These are phyloP conservation scores for Phyto melanocephala DNA, from an alignment of 2,888 invertebrate species.

Conservation along the genomic window DNA sequence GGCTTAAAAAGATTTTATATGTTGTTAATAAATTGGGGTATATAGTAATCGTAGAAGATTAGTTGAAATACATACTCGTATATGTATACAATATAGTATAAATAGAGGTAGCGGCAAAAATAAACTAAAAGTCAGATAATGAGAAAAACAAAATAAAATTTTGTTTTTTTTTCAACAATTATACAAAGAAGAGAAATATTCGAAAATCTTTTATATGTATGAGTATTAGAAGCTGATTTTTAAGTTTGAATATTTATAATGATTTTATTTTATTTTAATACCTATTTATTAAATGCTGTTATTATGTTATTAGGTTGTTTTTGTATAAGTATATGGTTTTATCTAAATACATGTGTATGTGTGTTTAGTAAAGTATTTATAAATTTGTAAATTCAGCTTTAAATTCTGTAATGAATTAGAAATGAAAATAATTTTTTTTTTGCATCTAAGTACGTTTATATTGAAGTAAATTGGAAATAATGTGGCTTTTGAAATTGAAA, in stretches of 20 bases:
- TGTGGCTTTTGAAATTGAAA: background rate
- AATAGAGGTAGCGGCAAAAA: conserved; percentile 50
- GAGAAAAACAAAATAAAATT: too few species aligned
- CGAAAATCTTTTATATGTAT: too few species aligned
- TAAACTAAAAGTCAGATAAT: background rate
- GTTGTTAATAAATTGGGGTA: conserved; percentile 45
- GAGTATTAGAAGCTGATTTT: conserved; percentile 12
- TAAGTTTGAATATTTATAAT: background rate
- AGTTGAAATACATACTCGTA: background rate
- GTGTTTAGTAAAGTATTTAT: conserved; percentile 18
- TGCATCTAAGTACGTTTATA: background rate
- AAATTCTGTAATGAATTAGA: conserved; percentile 5
- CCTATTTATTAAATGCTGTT: background rate
- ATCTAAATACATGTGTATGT: conserved; percentile 9
- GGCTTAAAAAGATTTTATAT: conserved; percentile 3
- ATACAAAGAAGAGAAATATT: too few species aligned
- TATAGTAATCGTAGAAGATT: too few species aligned
- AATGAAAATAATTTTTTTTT: background rate
- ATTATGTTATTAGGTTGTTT: background rate
- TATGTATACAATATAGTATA: too few species aligned
- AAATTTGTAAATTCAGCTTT: conserved; percentile 59
- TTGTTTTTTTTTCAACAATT: too few species aligned
- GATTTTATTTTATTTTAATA: background rate
- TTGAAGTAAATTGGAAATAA: background rate
- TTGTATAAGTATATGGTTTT: conserved; percentile 26